These are phyloP conservation scores for Agrotis exclamationis DNA, from an alignment of 2,888 invertebrate genomes.

Conservation along the genomic window DNA sequence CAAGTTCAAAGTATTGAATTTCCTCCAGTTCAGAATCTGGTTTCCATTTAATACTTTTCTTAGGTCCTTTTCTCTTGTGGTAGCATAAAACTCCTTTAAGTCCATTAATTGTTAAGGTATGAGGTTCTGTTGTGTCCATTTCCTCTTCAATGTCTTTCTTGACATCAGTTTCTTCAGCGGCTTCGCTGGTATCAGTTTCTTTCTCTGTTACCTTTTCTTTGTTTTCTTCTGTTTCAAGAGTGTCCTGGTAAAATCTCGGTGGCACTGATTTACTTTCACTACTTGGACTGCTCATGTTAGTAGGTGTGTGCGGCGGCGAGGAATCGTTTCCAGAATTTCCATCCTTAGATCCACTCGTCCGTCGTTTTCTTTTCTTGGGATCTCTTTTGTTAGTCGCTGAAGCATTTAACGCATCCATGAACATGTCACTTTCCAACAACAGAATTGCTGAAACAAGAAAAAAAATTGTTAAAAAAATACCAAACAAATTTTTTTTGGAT, in stretches of 20 bases:
- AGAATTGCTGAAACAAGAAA: slow-evolving; percentile 92
- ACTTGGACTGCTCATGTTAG: slow-evolving; percentile 85
- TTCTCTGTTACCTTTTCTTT: slow-evolving; percentile 86
- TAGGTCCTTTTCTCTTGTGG: slow-evolving; percentile 94
- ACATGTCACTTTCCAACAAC: slow-evolving; percentile 97
- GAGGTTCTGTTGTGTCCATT: slow-evolving; percentile 82
- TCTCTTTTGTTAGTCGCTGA: slow-evolving; percentile 95
- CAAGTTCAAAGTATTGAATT: slow-evolving; percentile 97
- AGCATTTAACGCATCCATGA: slow-evolving; percentile 97
- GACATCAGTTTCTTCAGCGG: slow-evolving; percentile 62
- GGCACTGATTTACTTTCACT: slow-evolving; percentile 90
- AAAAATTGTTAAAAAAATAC: slow-evolving; percentile 34
- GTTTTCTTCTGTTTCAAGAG: slow-evolving; percentile 93
- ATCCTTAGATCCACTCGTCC: slow-evolving; percentile 94
- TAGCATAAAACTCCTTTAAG: slow-evolving; percentile 94
- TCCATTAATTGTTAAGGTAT: slow-evolving; percentile 90
- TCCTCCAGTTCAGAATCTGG: slow-evolving; percentile 95
- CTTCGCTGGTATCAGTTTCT: slow-evolving; percentile 75
- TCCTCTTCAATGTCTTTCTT: slow-evolving; percentile 79
- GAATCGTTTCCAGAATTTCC: slow-evolving; percentile 85
- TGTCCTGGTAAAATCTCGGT: slow-evolving; percentile 97
- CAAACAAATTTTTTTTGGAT: not conserved
- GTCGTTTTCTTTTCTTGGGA: slow-evolving; percentile 95
- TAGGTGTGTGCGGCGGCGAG: slow-evolving; percentile 91
- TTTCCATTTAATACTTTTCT: slow-evolving; percentile 96